Evolutionary conservation across 1,140 invertebrate genomes (phyloP).

Genomic region (Drosophila navojoa): DNA sequence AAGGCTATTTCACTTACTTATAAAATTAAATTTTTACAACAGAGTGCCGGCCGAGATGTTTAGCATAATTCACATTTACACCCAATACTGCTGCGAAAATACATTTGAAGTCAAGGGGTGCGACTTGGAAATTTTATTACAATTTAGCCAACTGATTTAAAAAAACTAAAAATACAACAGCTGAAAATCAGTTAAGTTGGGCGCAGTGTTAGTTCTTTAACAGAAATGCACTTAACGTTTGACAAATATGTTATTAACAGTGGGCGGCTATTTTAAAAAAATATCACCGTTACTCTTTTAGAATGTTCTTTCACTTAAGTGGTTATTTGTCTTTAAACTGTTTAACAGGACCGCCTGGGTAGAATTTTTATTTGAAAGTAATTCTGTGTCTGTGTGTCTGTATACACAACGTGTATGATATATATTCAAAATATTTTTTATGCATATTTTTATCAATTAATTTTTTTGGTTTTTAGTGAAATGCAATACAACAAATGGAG

Average conservation of each 20-base stretch:
- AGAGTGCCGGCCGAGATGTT: not conserved
- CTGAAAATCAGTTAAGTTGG: constrained; percentile 34
- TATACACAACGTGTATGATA: too few relatives aligned
- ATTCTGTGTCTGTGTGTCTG: too few relatives aligned
- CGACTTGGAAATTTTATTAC: constrained; percentile 10
- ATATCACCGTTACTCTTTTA: not conserved
- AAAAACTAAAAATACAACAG: constrained; percentile 42
- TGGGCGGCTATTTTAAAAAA: not conserved
- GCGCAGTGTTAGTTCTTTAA: not conserved
- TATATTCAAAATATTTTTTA: too few relatives aligned
- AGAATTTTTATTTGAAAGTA: too few relatives aligned
- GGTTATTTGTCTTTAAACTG: too few relatives aligned
- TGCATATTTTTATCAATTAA: too few relatives aligned
- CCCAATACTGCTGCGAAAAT: constrained; percentile 3
- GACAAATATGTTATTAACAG: constrained; percentile 20
- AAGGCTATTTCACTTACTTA: constrained; percentile 13
- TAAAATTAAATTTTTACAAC: constrained; percentile 23
- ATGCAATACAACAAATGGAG: not conserved
- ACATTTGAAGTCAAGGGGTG: constrained; percentile 19
- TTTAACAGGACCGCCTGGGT: too few relatives aligned
- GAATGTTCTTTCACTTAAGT: too few relatives aligned
- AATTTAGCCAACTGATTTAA: constrained; percentile 37
- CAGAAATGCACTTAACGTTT: constrained; percentile 9
- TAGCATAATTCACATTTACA: constrained; percentile 19
- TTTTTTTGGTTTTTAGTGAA: too few relatives aligned